These are phyloP conservation scores for Hippocampus zosterae DNA, from an alignment of 2,113 vertebrate species.

Conservation along the genomic window DNA sequence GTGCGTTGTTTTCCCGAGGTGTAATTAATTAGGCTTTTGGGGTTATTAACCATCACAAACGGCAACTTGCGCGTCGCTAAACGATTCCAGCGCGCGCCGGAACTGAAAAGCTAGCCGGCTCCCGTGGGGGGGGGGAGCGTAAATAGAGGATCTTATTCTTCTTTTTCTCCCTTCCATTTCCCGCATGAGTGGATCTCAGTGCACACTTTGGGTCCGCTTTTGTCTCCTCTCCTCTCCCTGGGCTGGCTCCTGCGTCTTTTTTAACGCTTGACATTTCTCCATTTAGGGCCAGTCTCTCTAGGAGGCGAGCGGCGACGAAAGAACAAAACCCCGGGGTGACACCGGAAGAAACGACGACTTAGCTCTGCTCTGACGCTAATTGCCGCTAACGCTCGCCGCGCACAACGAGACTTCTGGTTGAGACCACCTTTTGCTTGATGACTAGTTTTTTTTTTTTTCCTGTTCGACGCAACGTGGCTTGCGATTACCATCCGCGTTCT, in stretches of 20 bases:
- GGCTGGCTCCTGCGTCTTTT: conserved; percentile 48
- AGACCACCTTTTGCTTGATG: conserved; percentile 46
- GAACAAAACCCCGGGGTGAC: conserved; percentile 19
- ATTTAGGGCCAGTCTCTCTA: conserved; percentile 66
- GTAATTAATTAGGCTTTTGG: conserved; percentile 57
- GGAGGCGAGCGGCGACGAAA: conserved; percentile 24
- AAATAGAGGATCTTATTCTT: conserved; percentile 54
- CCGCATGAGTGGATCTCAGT: conserved; percentile 66
- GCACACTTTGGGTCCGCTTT: conserved; percentile 61
- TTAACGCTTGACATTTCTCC: conserved; percentile 62
- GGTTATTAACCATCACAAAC: conserved; percentile 34
- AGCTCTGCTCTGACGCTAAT: conserved; percentile 54
- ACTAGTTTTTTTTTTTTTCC: conserved; percentile 48
- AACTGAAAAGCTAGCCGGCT: conserved; percentile 43
- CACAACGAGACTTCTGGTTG: conserved; percentile 12
- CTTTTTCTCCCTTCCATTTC: conserved; percentile 58
- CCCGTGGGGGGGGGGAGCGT: conserved; percentile 30
- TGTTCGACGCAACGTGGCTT: conserved; percentile 22
- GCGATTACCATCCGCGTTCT: conserved; percentile 44
- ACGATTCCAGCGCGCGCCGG: conserved; percentile 15
- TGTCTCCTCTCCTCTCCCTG: conserved; percentile 57
- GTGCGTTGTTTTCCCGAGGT: conserved; percentile 27
- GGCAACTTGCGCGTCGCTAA: conserved; percentile 29
- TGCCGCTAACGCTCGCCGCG: conserved; percentile 38
- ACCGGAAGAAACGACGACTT: conserved; percentile 43